Evolutionary conservation across 2,797 vertebrate genomes (phyloP).

Genomic region (Perodicticus potto): DNA sequence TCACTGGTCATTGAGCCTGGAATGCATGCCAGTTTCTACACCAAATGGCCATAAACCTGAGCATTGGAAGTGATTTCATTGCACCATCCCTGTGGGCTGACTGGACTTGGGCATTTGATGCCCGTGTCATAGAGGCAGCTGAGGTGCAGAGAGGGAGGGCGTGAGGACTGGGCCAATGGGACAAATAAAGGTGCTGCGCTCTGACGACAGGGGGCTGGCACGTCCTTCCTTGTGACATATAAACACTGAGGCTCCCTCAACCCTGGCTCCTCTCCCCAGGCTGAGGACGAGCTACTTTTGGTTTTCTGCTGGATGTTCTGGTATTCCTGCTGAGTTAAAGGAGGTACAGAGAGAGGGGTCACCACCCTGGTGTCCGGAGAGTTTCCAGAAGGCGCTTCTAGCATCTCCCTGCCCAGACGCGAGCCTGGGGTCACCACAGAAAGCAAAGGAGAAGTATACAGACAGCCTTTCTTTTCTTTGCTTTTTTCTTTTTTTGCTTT

Average conservation of each 20-base stretch:
- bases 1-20: not conserved
- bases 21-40: accelerated
- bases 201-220: too few relatives aligned
- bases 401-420: not conserved
- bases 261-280: not conserved
- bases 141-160: not conserved
- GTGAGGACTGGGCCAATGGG: accelerated
- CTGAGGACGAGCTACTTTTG: not conserved
- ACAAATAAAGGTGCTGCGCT: not conserved
- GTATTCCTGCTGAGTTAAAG: not conserved
- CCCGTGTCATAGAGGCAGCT: not conserved
- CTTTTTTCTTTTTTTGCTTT: slow-evolving; percentile 87
- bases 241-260: accelerated
- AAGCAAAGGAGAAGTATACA: slow-evolving; percentile 48
- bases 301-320: not conserved
- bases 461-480: slow-evolving; percentile 28
- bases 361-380: not conserved
- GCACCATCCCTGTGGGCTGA: not conserved
- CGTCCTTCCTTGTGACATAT: not conserved
- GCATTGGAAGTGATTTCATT: accelerated
- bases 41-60: accelerated
- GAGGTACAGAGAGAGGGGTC: not conserved
- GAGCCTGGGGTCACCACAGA: not conserved
- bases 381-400: not conserved
- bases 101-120: accelerated